Conservation (phyloP, 2,888 invertebrate genomes). For the Drosophila prolongata region DNA sequence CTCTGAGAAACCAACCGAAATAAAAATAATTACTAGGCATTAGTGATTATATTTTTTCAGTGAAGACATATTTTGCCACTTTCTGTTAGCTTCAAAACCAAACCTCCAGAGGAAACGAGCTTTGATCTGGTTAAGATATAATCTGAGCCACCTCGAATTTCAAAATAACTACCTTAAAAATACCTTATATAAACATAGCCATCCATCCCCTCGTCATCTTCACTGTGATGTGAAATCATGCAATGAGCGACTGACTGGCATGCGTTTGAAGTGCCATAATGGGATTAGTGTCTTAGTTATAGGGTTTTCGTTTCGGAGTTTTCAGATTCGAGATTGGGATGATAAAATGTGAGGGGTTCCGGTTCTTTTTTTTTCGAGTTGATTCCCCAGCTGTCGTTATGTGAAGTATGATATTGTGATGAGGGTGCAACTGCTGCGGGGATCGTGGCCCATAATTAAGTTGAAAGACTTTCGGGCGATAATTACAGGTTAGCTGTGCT, state of each 20-base stretch:
- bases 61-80: not conserved
- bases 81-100: not conserved
- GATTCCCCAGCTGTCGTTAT: conserved; percentile 25
- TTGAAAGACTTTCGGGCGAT: conserved; percentile 27
- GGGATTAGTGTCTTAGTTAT: conserved; percentile 57
- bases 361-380: not conserved
- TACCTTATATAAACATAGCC: not conserved
- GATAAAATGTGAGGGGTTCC: conserved; percentile 41
- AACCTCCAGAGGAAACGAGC: not conserved
- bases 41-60: no score
- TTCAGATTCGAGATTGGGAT: conserved; percentile 22
- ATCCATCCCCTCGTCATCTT: conserved; percentile 11
- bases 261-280: conserved; percentile 72
- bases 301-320: conserved; percentile 8
- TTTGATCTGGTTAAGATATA: conserved; percentile 1
- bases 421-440: conserved; percentile 54
- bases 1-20: not conserved
- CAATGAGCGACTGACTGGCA: conserved; percentile 35
- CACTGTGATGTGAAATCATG: conserved; percentile 14
- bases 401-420: conserved; percentile 25
- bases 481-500: conserved; percentile 35
- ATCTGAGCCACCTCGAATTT: conserved; percentile 3
- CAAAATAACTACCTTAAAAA: conserved; percentile 6
- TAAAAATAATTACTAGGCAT: no score
- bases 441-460: conserved; percentile 64